phyloP scores from a whole-genome alignment of 2,888 invertebrate genomes.

The Zhuqinia jingwanae region DNA sequence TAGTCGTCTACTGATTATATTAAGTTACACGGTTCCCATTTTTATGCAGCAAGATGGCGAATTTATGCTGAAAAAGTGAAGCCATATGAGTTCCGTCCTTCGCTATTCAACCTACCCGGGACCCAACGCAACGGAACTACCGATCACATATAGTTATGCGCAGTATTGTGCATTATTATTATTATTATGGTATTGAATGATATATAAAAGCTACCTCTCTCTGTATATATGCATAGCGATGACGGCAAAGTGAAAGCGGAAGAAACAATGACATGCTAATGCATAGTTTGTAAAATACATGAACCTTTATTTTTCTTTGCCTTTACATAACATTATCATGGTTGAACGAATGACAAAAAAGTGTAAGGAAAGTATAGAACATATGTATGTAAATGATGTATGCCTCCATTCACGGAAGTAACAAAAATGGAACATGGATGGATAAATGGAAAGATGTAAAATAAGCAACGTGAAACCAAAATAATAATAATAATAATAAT shows the following conservation, averaged over 20 bases:
- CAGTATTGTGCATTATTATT: too few relatives aligned
- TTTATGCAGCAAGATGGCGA: neutral
- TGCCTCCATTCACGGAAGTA: neutral
- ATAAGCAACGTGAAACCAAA: too few relatives aligned
- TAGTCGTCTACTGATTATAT: slow-evolving; percentile 6
- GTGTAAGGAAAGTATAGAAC: neutral
- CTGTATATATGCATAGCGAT: neutral
- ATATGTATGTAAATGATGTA: neutral
- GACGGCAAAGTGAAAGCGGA: slow-evolving; percentile 15
- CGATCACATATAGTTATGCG: too few relatives aligned
- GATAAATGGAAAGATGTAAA: neutral
- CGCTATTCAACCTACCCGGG: neutral
- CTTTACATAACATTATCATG: slow-evolving; percentile 13
- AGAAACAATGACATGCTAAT: slow-evolving; percentile 9
- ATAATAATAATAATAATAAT: too few relatives aligned
- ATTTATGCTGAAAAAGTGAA: neutral
- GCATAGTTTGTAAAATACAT: slow-evolving; percentile 1
- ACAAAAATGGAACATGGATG: neutral
- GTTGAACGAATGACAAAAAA: slow-evolving; percentile 11
- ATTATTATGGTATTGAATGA: too few relatives aligned
- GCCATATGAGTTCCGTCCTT: slow-evolving; percentile 4
- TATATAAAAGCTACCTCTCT: too few relatives aligned
- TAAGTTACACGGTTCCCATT: neutral
- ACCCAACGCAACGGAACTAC: too few relatives aligned
- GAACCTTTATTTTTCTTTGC: neutral